Base-by-base conservation (phyloP, 2,888 invertebrate genomes). In the Philereme transversata region DNA sequence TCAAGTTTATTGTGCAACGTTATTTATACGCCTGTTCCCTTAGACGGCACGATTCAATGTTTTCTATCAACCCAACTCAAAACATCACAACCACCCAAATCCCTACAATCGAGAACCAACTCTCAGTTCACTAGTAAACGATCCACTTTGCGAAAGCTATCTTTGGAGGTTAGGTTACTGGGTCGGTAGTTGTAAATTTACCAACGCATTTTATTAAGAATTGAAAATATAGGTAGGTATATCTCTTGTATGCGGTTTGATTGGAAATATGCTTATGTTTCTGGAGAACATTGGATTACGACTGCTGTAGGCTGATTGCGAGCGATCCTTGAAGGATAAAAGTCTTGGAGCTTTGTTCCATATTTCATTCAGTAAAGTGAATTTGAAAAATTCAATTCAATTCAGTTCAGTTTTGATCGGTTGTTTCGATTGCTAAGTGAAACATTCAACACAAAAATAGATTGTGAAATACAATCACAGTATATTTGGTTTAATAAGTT, bases 201-300 rank as follows among this genome's bases (percentile, higher is more conserved):
- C 82, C 83, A 83, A 87, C 84, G 87, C 88, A 86, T 90, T 90
- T 89, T 89, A 87, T 88, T 89, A 87, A 84, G 90, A 86, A 86
- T 80, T 72, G 77, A 77, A 81, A 82, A 83, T 81, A 81, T 85
- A 79, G 22, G 22, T 40, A 6, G 6, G 40, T 81, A 81, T 82
- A 82, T 83, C 80, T 83, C 77, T 73, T 81, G 75, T 79, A 79
- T 83, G 83, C 70, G 82, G 86, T 88, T 87, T 87, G 90, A 90
- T 90, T 89, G 88, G 85, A 83, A 89, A 87, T 88, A 89, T 88
- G 88, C 85, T 88, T 88, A 86, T 81, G 84, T 83, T 82, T 80
- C 78, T 71, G 70, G 74, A 65, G 71, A 72, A 81, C 74, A 83
- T 86, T 81, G 81, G 83, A 88, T 88, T 83, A 84, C 69, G 76